Base-by-base conservation (phyloP, 2,113 vertebrate genomes). In the Barnardius zonarius region DNA sequence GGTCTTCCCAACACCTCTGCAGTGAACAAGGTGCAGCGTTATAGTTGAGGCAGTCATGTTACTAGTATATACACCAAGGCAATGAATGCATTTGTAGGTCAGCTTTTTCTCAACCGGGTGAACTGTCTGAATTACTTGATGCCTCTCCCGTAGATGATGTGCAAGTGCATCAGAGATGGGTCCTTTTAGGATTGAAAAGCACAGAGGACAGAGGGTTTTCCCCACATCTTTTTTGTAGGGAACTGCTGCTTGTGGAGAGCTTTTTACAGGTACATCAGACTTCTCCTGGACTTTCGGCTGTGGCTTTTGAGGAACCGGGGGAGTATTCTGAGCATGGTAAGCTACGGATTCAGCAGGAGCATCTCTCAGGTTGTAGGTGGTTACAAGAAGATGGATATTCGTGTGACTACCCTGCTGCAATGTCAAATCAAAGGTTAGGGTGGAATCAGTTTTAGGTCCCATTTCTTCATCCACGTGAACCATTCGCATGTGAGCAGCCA, bases 11-110 rank as follows among this genome's bases (percentile, higher is more conserved):
- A 99, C 99, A 8, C 99, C 99, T 75, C 99, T 98, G 96, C 99
- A 99, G 97, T 99, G 99, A 39, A 99, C 99, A 17, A 99, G 97
- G 93, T 99, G 99, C 89, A 99, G 98, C 0, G 99, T 99, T 80
- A 99, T 99, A 24, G 99, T 99, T 22, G 99, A 99, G 90, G 99
- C 99, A 1, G 99, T 99, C 99, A 99, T 99, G 98, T 99, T 99
- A 96, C 99, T 99, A 2, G 99, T 99, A 31, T 99, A 99, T 48
- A 99, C 99, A 17, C 99, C 99, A 61, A 99, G 98, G 96, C 99
- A 99, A 95, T 99, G 99, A 91, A 99, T 99, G 84, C 99, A 99
- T 94, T 99, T 99, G 96, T 99, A 99, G 39, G 99, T 99, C 35
- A 99, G 98, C 96, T 99, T 99, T 94, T 99, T 99, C 97, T 99